Percentiles rank a stretch among this genome's conserved stretches.
Evolutionary conservation across 2,113 vertebrate genomes (phyloP).

Genomic region (Spea multiplicata): DNA sequence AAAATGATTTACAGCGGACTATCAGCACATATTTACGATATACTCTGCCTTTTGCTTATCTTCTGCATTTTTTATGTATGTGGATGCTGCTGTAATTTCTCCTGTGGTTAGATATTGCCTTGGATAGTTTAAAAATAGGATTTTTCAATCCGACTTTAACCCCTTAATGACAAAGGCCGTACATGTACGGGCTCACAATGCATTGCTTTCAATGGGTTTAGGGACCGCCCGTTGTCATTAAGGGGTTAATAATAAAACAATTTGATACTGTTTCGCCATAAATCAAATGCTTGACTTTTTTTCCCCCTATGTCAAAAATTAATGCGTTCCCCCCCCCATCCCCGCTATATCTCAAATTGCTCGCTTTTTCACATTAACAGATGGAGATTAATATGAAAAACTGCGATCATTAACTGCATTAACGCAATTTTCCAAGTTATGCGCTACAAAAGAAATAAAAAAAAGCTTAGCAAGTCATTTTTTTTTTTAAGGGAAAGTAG

Average conservation of each 20-base stretch:
- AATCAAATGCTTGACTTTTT: conserved; percentile 9
- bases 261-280: conserved; percentile 24
- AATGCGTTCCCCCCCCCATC: neutral
- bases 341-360: conserved; percentile 3
- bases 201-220: too few relatives aligned
- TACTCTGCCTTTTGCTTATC: conserved; percentile 44
- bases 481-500: too few relatives aligned
- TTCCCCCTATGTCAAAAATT: neutral
- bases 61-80: conserved; percentile 45
- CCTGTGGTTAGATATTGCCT: conserved; percentile 43
- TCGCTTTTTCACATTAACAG: conserved; percentile 5
- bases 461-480: too few relatives aligned
- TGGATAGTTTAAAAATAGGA: conserved; percentile 40
- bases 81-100: conserved; percentile 42
- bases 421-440: neutral
- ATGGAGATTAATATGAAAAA: neutral
- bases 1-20: conserved; percentile 41
- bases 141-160: conserved; percentile 40
- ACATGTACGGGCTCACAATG: too few relatives aligned
- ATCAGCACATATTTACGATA: conserved; percentile 43
- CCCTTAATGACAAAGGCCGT: too few relatives aligned
- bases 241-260: conserved; percentile 28
- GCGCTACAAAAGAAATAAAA: neutral
- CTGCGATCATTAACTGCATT: neutral
- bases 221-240: too few relatives aligned